Evolutionary conservation across 2,888 invertebrate species (phyloP).

Genomic region (Rotaria magnacalcarata): DNA sequence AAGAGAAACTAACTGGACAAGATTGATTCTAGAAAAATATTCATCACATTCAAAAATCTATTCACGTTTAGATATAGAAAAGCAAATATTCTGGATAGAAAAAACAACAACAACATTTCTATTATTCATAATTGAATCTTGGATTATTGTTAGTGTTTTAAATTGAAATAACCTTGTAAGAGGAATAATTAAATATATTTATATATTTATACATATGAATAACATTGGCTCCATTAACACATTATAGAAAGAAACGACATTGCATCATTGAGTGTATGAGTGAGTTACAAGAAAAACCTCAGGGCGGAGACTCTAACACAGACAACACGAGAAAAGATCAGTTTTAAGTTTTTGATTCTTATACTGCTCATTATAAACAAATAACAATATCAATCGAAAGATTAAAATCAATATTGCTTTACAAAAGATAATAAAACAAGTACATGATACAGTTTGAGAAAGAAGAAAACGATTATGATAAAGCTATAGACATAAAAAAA

Average conservation of each 20-base stretch:
- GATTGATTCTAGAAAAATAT: background rate
- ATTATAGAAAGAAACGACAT: background rate
- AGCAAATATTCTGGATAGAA: background rate
- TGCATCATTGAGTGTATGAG: background rate
- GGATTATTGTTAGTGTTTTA: background rate
- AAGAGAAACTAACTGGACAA: background rate
- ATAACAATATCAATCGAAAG: background rate
- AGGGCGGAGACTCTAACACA: constrained; percentile 2
- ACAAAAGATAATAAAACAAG: background rate
- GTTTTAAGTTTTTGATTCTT: background rate
- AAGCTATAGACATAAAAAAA: background rate
- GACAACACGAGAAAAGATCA: background rate
- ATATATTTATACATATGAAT: constrained; percentile 13
- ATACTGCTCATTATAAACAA: background rate
- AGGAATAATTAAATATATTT: background rate
- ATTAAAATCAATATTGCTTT: background rate
- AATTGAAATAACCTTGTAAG: background rate
- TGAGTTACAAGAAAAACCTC: too few species aligned
- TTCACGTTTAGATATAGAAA: background rate
- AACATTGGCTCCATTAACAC: background rate
- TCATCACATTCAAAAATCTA: background rate
- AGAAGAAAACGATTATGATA: background rate
- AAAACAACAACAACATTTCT: background rate
- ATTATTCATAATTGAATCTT: background rate
- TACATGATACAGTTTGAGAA: background rate